These are phyloP conservation scores for Microctonus aethiopoides DNA, from an alignment of 2,888 invertebrate genomes.

Conservation along the genomic window DNA sequence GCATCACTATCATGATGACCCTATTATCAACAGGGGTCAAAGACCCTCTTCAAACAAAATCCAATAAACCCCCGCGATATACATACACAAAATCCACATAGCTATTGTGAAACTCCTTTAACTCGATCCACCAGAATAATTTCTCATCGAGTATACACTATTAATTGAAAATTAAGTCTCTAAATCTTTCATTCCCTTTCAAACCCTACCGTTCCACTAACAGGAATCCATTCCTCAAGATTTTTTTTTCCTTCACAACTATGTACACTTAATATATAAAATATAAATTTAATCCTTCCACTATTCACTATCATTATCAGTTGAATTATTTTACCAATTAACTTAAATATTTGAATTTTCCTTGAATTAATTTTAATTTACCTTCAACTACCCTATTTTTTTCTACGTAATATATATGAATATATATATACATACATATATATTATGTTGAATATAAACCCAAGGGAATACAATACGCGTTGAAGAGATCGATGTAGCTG, in stretches of 20 bases:
- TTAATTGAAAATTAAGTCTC: slow-evolving; percentile 54
- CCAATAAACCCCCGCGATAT: slow-evolving; percentile 52
- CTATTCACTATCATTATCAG: no score
- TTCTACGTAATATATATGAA: background rate
- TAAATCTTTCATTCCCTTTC: slow-evolving; percentile 39
- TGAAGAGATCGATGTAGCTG: slow-evolving; percentile 63
- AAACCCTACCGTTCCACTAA: background rate
- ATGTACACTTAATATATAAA: no score
- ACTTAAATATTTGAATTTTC: no score
- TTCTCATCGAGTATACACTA: slow-evolving; percentile 36
- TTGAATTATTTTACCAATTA: no score
- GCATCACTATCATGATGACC: slow-evolving; percentile 57
- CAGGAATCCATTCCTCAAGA: background rate
- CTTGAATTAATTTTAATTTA: background rate
- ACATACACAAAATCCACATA: slow-evolving; percentile 44
- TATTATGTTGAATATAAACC: background rate
- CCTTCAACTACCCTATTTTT: no score
- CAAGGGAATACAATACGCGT: slow-evolving; percentile 35
- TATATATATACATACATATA: background rate
- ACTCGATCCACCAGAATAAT: slow-evolving; percentile 23
- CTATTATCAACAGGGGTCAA: slow-evolving; percentile 59
- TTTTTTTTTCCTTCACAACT: background rate
- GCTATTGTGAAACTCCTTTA: slow-evolving; percentile 46
- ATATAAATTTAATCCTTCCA: no score
- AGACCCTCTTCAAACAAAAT: slow-evolving; percentile 54